A percentile compares a stretch with the other conserved stretches of the same genome.
Evolutionary conservation across 2,797 vertebrate genomes (phyloP).

Genomic region (Falco naumanni): DNA sequence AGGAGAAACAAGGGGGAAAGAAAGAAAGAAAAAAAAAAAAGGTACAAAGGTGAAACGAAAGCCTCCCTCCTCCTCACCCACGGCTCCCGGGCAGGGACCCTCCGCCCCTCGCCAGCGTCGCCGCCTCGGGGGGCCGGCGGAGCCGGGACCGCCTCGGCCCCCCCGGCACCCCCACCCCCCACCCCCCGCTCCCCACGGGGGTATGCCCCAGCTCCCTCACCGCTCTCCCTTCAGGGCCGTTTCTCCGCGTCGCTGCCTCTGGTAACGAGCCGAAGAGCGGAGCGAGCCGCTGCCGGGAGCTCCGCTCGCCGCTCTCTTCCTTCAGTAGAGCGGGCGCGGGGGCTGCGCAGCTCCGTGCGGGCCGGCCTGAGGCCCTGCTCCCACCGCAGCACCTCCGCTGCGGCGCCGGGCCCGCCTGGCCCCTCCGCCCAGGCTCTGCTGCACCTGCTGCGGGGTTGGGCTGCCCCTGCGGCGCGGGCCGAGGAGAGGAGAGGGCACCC

Average conservation of each 20-base stretch:
- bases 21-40: too few species aligned
- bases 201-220: neutral
- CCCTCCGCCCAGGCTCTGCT: constrained; percentile 19
- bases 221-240: constrained; percentile 33
- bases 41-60: neutral
- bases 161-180: neutral
- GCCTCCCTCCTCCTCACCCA: neutral
- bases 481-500: neutral
- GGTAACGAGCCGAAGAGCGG: neutral
- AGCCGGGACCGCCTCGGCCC: neutral
- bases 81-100: neutral
- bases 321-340: neutral
- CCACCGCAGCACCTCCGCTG: neutral
- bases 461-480: neutral
- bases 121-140: neutral
- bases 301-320: neutral
- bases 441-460: constrained; percentile 47
- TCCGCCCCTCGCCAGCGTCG: neutral
- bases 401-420: constrained; percentile 15
- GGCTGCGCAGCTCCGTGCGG: neutral
- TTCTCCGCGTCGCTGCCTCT: constrained; percentile 5
- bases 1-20: too few species aligned
- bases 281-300: neutral
- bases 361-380: constrained; percentile 36
- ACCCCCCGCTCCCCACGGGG: neutral